A percentile compares a stretch with the other conserved stretches of the same genome.
These are phyloP conservation scores for Thaumatotibia leucotreta DNA, from an alignment of 1,140 invertebrate genomes.

Conservation along the genomic window DNA sequence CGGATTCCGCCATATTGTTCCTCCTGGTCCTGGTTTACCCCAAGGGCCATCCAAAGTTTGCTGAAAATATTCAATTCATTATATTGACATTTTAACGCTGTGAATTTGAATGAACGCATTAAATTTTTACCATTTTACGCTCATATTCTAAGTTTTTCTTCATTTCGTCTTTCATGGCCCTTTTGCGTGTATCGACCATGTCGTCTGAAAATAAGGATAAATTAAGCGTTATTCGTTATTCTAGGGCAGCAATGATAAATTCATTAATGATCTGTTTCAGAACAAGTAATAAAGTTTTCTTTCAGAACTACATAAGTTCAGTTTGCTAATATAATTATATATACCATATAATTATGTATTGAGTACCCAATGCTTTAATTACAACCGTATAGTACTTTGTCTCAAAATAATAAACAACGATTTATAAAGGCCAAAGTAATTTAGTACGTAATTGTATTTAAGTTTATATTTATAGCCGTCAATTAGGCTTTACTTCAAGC, in stretches of 20 bases:
- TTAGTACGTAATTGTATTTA: not conserved
- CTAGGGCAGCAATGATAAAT: no score
- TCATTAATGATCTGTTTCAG: no score
- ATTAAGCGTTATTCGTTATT: not conserved
- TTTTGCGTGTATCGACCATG: conserved; percentile 59
- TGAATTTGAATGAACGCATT: not conserved
- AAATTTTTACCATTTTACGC: conserved; percentile 59
- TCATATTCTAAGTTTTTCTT: conserved; percentile 60
- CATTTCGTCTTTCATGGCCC: conserved; percentile 49
- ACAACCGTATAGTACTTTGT: not conserved
- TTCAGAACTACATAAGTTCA: no score
- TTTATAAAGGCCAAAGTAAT: not conserved
- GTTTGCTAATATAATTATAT: no score
- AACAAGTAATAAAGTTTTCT: no score
- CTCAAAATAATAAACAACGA: not conserved
- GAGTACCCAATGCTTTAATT: not conserved
- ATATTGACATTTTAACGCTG: not conserved
- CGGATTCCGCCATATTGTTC: conserved; percentile 80
- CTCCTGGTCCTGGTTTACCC: conserved; percentile 81
- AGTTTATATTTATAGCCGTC: not conserved
- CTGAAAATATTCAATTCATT: conserved; percentile 37
- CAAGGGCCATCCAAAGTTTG: conserved; percentile 74
- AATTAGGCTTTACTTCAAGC: not conserved
- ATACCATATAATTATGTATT: no score
- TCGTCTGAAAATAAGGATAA: conserved; percentile 50